These are phyloP conservation scores for Coenonympha glycerion DNA, from an alignment of 2,888 invertebrate genomes.

Conservation along the genomic window DNA sequence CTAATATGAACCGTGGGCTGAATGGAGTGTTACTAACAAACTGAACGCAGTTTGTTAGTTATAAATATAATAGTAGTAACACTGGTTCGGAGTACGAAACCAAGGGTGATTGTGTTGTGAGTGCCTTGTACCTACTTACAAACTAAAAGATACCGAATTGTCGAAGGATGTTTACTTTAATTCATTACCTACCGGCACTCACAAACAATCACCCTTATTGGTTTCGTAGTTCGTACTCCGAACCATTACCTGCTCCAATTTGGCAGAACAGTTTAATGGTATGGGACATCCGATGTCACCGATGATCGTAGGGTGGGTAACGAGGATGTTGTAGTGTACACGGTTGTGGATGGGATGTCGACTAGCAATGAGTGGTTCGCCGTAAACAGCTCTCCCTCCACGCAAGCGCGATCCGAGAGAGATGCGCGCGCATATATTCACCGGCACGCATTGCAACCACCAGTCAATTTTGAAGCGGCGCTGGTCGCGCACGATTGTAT, in stretches of 20 bases:
- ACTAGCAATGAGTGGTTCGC: slow-evolving; percentile 23
- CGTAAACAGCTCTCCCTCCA: slow-evolving; percentile 48
- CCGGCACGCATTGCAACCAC: slow-evolving; percentile 47
- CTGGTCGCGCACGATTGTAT: slow-evolving; percentile 40
- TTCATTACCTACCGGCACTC: not conserved
- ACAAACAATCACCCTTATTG: slow-evolving; percentile 22
- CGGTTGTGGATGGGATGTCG: slow-evolving; percentile 24
- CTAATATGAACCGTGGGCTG: no score
- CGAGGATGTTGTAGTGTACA: slow-evolving; percentile 15
- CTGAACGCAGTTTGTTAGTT: no score
- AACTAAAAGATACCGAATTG: no score
- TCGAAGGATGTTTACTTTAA: not conserved
- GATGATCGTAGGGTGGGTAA: slow-evolving; percentile 24
- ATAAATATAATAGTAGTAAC: no score
- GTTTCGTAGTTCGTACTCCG: slow-evolving; percentile 17
- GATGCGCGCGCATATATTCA: slow-evolving; percentile 72
- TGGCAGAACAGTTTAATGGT: slow-evolving; percentile 30
- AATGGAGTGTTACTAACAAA: no score
- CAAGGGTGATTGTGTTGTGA: no score
- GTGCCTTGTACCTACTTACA: no score
- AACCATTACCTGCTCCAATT: slow-evolving; percentile 29
- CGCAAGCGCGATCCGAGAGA: slow-evolving; percentile 50
- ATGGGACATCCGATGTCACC: slow-evolving; percentile 32
- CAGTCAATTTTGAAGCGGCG: slow-evolving; percentile 58
- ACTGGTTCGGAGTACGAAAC: no score